A percentile compares a stretch with the other conserved stretches of the same genome.
Conservation (phyloP, 2,113 vertebrate genomes). For the Suricata suricatta region DNA sequence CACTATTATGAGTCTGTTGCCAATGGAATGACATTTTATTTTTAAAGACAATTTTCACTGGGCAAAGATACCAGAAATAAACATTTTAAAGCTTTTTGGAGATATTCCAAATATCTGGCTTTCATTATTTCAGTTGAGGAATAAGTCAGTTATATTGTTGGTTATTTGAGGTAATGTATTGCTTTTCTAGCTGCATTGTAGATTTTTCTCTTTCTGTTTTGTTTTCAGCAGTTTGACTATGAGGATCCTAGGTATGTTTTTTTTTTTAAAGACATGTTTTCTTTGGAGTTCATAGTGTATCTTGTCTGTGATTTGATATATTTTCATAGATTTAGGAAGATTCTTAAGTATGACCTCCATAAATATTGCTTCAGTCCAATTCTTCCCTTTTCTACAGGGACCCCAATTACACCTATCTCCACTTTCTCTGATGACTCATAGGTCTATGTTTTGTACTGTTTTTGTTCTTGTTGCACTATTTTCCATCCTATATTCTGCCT, state of each 20-base stretch:
- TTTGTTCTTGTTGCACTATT: background rate
- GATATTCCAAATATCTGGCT: background rate
- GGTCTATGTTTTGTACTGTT: background rate
- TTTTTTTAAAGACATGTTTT: background rate
- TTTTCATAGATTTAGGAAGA: slow-evolving; percentile 3
- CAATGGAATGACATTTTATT: background rate
- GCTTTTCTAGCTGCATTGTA: background rate
- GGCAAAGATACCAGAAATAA: background rate
- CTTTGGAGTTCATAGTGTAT: background rate
- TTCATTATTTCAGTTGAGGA: background rate
- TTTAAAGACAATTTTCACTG: slow-evolving; percentile 14
- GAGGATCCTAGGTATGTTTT: background rate
- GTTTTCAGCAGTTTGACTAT: background rate
- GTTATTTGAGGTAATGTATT: background rate
- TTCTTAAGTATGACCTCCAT: background rate
- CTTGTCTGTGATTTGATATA: background rate
- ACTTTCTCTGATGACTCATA: background rate
- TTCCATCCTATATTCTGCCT: background rate
- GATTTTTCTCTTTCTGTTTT: background rate
- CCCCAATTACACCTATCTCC: background rate
- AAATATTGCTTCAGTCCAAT: background rate
- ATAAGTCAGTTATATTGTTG: background rate
- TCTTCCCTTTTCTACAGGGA: background rate
- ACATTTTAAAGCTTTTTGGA: background rate
- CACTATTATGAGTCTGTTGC: background rate